Evolutionary conservation across 2,888 invertebrate species (phyloP).

Genomic region (Congeria kusceri): DNA sequence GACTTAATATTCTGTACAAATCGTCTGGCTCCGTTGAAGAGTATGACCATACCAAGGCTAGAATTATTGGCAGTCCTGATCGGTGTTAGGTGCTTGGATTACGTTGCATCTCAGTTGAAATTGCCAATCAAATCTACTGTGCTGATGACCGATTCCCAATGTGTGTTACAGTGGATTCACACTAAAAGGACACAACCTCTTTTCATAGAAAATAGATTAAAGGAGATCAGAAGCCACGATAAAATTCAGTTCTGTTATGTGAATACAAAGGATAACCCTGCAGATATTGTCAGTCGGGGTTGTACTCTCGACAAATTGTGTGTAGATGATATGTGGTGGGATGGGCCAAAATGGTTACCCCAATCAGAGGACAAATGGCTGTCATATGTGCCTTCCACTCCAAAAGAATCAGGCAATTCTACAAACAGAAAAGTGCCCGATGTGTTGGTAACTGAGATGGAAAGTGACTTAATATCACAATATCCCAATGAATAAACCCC

Average conservation of each 20-base stretch:
- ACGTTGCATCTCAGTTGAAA: constrained; percentile 13
- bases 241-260: constrained; percentile 28
- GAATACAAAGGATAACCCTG: constrained; percentile 18
- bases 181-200: constrained; percentile 14
- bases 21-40: constrained; percentile 7
- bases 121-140: constrained; percentile 5
- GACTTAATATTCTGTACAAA: constrained; percentile 27
- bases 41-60: constrained; percentile 39
- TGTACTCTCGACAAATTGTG: constrained; percentile 3
- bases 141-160: constrained; percentile 5
- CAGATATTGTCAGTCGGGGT: constrained; percentile 35
- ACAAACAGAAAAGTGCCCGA: too few species aligned
- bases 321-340: constrained; percentile 19
- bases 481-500: too few species aligned
- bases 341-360: constrained; percentile 23
- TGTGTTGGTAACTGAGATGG: too few species aligned
- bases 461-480: too few species aligned
- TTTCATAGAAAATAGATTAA: constrained; percentile 36
- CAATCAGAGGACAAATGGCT: constrained; percentile 1
- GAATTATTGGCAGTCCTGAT: constrained; percentile 45
- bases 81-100: constrained; percentile 25
- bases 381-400: too few species aligned
- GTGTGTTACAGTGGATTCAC: constrained; percentile 15
- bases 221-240: constrained; percentile 21
- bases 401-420: too few species aligned